Evolutionary conservation across 2,113 vertebrate species (phyloP).

Genomic region (Marcusenius ussheri): DNA sequence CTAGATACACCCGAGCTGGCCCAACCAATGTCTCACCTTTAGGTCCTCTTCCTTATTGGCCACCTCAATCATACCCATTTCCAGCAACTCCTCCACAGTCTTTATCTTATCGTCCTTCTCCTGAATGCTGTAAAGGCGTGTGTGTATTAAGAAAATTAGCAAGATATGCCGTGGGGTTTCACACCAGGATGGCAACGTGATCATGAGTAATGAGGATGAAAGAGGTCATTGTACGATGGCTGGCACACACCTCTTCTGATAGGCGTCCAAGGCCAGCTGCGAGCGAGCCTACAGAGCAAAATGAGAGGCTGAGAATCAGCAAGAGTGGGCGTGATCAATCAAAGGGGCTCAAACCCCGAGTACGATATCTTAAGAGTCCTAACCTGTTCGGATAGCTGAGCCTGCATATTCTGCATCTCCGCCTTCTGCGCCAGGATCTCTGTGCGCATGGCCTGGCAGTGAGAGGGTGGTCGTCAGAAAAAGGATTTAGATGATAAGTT

Average conservation of each 20-base stretch:
- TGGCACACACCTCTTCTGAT: conserved; percentile 56
- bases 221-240: neutral
- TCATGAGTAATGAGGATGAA: neutral
- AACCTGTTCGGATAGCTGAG: conserved; percentile 84
- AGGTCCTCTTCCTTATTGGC: conserved; percentile 91
- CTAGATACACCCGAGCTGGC: neutral
- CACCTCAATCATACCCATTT: conserved; percentile 86
- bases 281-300: conserved; percentile 47
- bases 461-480: neutral
- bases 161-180: neutral
- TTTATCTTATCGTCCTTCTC: conserved; percentile 89
- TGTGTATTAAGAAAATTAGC: neutral
- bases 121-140: conserved; percentile 54
- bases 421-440: conserved; percentile 79
- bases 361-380: neutral
- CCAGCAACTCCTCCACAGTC: conserved; percentile 82
- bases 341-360: neutral
- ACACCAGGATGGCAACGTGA: neutral
- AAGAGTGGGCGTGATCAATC: neutral
- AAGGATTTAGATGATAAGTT: neutral
- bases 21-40: conserved; percentile 60
- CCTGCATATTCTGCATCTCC: conserved; percentile 81
- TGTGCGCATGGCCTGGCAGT: conserved; percentile 75
- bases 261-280: conserved; percentile 56
- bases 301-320: neutral